Evolutionary conservation across 2,113 vertebrate genomes (phyloP).

Genomic region (Girardinichthys multiradiatus): DNA sequence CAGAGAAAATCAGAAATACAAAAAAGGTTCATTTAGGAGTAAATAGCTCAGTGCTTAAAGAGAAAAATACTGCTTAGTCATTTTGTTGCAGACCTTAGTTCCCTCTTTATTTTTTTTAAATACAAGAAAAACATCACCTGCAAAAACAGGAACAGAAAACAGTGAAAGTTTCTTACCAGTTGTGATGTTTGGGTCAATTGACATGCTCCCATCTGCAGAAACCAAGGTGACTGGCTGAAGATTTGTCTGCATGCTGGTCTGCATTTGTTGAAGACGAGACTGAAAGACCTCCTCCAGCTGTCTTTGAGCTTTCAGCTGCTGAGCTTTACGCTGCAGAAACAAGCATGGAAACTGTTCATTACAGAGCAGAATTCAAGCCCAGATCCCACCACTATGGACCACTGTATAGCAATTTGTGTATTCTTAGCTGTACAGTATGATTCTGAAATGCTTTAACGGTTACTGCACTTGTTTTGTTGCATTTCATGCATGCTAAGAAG

Average conservation of each 20-base stretch:
- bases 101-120: not conserved
- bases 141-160: not conserved
- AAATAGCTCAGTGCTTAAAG: not conserved
- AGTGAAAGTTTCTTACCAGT: conserved; percentile 32
- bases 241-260: conserved; percentile 41
- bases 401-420: too few species aligned
- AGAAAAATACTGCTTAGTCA: not conserved
- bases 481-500: too few species aligned
- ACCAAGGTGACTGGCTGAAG: conserved; percentile 19
- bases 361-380: not conserved
- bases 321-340: conserved; percentile 55
- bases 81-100: not conserved
- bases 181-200: conserved; percentile 39
- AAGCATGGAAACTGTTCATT: not conserved
- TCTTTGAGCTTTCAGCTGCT: conserved; percentile 78
- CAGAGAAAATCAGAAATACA: not conserved
- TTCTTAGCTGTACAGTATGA: too few species aligned
- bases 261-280: conserved; percentile 71
- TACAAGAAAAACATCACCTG: not conserved
- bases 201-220: conserved; percentile 36
- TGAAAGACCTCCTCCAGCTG: conserved; percentile 80
- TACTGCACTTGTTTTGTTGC: too few species aligned
- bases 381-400: not conserved
- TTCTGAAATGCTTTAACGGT: too few species aligned
- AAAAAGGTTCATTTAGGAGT: not conserved